Conservation (phyloP, 1,140 invertebrate species). For the Pseudomyrmex gracilis region DNA sequence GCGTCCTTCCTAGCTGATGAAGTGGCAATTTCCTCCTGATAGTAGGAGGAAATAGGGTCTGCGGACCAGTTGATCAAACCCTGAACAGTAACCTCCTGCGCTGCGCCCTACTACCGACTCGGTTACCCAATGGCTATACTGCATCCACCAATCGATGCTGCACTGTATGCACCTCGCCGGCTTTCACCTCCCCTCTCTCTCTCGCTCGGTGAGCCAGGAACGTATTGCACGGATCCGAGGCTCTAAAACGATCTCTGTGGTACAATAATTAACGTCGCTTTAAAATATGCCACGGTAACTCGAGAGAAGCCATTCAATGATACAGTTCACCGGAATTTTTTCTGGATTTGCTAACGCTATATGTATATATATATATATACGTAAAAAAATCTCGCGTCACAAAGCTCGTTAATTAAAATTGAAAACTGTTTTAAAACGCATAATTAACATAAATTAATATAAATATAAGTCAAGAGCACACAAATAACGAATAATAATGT, state of each 20-base stretch:
- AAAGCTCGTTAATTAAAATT: background rate
- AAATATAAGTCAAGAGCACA: background rate
- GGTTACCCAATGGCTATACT: slow-evolving; percentile 73
- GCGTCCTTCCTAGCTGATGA: slow-evolving; percentile 74
- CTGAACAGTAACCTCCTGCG: slow-evolving; percentile 72
- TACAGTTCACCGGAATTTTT: background rate
- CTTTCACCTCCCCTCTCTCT: background rate
- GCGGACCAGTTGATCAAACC: slow-evolving; percentile 75
- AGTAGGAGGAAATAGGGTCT: slow-evolving; percentile 76
- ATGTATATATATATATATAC: background rate
- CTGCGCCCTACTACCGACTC: slow-evolving; percentile 61
- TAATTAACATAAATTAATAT: background rate
- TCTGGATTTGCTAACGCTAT: background rate
- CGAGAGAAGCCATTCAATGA: slow-evolving; percentile 10
- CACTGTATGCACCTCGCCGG: slow-evolving; percentile 66
- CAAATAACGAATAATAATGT: too few relatives aligned
- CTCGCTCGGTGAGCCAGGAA: slow-evolving; percentile 24
- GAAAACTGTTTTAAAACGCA: background rate
- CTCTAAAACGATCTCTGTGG: slow-evolving; percentile 42
- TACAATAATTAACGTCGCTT: slow-evolving; percentile 48
- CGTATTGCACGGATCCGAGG: slow-evolving; percentile 50
- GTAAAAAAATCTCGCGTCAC: background rate
- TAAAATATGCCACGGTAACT: slow-evolving; percentile 31
- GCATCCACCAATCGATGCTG: slow-evolving; percentile 71
- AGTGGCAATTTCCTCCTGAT: slow-evolving; percentile 77